A percentile compares a stretch with the other conserved stretches of the same genome.
Conservation (phyloP, 2,113 vertebrate species). For the Ciconia maguari region DNA sequence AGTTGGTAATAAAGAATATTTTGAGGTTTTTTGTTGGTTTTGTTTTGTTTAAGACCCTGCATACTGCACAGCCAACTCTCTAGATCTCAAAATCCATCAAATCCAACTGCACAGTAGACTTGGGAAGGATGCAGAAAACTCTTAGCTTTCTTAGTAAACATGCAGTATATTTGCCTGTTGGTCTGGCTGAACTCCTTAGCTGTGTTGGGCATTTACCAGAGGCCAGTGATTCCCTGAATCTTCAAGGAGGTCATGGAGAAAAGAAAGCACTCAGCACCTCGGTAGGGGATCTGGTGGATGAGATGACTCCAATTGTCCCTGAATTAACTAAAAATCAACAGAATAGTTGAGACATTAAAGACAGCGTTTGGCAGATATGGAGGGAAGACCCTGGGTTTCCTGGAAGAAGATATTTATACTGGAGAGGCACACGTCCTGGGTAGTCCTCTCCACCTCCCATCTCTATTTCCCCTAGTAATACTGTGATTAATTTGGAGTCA, state of each 20-base stretch:
- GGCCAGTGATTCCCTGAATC: background rate
- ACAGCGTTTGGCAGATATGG: background rate
- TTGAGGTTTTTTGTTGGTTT: background rate
- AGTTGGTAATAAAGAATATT: background rate
- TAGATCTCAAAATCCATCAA: background rate
- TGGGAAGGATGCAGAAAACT: background rate
- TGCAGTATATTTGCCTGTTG: background rate
- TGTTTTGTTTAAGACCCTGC: background rate
- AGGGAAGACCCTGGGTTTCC: background rate
- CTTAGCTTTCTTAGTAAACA: background rate
- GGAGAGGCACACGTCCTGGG: background rate
- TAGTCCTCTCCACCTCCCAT: background rate
- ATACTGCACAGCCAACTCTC: background rate
- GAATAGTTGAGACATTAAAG: background rate
- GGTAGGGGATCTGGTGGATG: background rate
- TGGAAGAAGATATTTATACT: background rate
- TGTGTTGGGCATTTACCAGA: background rate
- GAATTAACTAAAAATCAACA: slow-evolving; percentile 21
- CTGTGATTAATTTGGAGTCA: background rate
- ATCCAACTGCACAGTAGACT: background rate
- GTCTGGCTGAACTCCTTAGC: background rate
- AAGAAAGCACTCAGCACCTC: background rate
- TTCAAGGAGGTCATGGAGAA: background rate
- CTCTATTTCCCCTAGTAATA: background rate
- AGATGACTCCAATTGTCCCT: background rate